Percentiles rank a stretch among this genome's conserved stretches.
phyloP scores from a whole-genome alignment of 2,113 vertebrate genomes.

The Chamaea fasciata region DNA sequence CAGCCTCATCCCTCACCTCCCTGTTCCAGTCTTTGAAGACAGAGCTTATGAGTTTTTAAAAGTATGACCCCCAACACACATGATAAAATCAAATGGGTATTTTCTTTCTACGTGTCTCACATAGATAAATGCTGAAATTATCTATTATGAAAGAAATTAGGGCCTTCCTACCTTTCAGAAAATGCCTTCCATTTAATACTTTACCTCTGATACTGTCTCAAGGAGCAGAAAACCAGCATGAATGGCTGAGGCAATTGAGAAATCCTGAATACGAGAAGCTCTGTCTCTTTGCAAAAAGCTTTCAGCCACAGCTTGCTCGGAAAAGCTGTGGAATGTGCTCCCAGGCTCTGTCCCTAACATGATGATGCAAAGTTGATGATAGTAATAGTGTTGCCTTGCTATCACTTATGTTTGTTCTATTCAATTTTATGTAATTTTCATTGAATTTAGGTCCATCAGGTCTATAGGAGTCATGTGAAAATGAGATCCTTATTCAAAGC shows the following conservation, averaged over 20 bases:
- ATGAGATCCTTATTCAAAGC: not conserved
- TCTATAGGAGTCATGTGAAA: not conserved
- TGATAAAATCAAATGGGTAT: accelerated
- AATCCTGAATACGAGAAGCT: not conserved
- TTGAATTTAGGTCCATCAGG: not conserved
- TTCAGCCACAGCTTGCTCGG: not conserved
- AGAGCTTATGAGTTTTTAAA: not conserved
- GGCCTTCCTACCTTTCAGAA: not conserved
- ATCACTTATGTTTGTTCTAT: constrained; percentile 2
- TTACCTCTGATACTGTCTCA: not conserved
- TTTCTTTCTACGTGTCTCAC: not conserved
- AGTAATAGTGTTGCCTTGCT: not conserved
- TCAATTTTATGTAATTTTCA: constrained; percentile 30
- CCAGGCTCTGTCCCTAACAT: not conserved
- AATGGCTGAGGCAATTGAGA: constrained; percentile 9
- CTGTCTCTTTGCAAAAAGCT: not conserved
- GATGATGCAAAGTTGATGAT: constrained; percentile 11
- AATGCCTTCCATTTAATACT: not conserved
- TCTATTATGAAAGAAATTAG: not conserved
- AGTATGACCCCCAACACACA: not conserved
- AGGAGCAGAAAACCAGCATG: not conserved
- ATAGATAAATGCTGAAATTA: not conserved
- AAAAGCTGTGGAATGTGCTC: constrained; percentile 11
- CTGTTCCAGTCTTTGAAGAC: not conserved
- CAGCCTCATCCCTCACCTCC: not conserved